phyloP scores from a whole-genome alignment of 2,113 vertebrate species.

The Dermatemys mawii region DNA sequence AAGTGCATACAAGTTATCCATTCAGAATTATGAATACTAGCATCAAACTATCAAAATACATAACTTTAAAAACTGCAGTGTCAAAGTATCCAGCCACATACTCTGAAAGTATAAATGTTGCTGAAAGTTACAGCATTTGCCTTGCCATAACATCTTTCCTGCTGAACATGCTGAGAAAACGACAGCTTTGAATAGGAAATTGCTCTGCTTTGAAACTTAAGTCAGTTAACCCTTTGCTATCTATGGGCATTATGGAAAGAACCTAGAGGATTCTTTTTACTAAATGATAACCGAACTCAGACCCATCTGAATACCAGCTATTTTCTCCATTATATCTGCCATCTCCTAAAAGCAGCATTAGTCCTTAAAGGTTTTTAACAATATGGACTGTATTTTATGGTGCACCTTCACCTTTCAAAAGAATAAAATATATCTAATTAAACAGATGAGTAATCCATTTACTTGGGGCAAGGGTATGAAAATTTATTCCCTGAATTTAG shows the following conservation, averaged over 20 bases:
- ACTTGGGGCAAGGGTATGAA: background rate
- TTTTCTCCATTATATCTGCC: conserved; percentile 4
- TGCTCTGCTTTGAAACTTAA: conserved; percentile 44
- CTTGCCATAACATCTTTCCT: conserved; percentile 28
- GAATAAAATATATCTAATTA: background rate
- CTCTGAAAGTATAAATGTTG: background rate
- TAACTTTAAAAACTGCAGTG: background rate
- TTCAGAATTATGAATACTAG: background rate
- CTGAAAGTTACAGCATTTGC: conserved; percentile 42
- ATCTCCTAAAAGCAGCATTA: background rate
- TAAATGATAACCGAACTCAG: background rate
- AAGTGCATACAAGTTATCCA: accelerated
- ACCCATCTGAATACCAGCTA: background rate
- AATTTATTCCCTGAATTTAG: background rate
- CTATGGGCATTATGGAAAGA: background rate
- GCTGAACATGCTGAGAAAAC: no score
- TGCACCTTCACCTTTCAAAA: background rate
- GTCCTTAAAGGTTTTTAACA: background rate
- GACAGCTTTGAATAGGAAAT: no score
- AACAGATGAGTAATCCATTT: background rate
- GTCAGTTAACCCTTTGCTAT: background rate
- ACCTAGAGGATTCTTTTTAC: background rate
- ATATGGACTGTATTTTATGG: background rate
- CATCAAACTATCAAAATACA: background rate
- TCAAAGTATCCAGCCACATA: conserved; percentile 5